These are phyloP conservation scores for Loriculus beryllinus DNA, from an alignment of 2,797 vertebrate genomes.

Conservation along the genomic window DNA sequence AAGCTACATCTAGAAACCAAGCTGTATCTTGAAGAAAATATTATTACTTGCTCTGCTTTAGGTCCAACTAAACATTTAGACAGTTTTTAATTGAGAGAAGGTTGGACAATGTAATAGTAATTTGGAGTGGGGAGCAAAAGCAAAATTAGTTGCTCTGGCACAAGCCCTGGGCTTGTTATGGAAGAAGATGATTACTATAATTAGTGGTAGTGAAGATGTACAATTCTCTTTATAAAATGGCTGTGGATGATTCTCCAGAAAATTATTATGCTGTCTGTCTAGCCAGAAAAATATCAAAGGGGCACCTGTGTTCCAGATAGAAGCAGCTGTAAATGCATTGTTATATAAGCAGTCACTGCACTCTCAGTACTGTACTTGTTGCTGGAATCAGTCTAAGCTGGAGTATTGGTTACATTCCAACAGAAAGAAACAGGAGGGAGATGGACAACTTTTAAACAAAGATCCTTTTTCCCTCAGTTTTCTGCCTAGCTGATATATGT, in stretches of 20 bases:
- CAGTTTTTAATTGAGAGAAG: not conserved
- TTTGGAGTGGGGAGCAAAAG: not conserved
- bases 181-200: conserved; percentile 38
- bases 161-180: conserved; percentile 1
- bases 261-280: not conserved
- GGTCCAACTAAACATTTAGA: not conserved
- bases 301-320: conserved; percentile 27
- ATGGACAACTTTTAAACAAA: not conserved
- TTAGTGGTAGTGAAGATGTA: conserved; percentile 9
- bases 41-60: not conserved
- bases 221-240: conserved; percentile 20
- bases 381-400: not conserved
- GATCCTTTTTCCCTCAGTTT: not conserved
- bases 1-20: not conserved
- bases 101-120: not conserved
- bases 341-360: not conserved
- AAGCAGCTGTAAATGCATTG: not conserved
- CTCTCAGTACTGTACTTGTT: not conserved
- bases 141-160: not conserved
- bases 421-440: not conserved
- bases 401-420: not conserved
- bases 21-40: not conserved
- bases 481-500: not conserved
- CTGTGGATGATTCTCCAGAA: conserved; percentile 24
- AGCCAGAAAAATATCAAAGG: not conserved